Percentiles rank a stretch among this genome's conserved stretches.
Evolutionary conservation across 2,888 invertebrate species (phyloP).

Genomic region (Hyles lineata): DNA sequence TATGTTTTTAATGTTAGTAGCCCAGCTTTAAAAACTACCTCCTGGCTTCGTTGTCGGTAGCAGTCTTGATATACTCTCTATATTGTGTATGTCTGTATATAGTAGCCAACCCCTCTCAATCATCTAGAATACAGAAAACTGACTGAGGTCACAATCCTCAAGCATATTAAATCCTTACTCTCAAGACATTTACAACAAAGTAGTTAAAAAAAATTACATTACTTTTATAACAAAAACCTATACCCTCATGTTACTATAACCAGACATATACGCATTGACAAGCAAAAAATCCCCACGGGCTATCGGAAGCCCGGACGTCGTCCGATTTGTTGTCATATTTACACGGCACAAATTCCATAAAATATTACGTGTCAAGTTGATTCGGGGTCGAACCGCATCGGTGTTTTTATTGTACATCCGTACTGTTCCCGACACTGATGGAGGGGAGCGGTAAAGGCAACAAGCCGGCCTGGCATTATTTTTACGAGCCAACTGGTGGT

Average conservation of each 20-base stretch:
- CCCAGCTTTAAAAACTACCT: too few species aligned
- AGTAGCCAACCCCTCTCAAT: too few species aligned
- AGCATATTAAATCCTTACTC: too few species aligned
- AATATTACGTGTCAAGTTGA: slow-evolving; percentile 19
- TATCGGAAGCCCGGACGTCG: not conserved
- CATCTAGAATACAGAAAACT: too few species aligned
- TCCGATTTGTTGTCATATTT: not conserved
- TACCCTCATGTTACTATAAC: not conserved
- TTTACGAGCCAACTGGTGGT: slow-evolving; percentile 44
- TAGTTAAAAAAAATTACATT: too few species aligned
- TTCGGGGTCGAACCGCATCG: slow-evolving; percentile 15
- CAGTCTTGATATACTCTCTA: too few species aligned
- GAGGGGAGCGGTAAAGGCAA: slow-evolving; percentile 28
- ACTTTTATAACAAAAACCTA: not conserved
- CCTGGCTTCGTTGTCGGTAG: too few species aligned
- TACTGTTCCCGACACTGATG: not conserved
- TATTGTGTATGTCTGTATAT: too few species aligned
- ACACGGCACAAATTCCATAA: slow-evolving; percentile 5
- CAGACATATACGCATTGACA: not conserved
- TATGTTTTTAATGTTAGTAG: too few species aligned
- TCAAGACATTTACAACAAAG: too few species aligned
- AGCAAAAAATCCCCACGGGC: not conserved
- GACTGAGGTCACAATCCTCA: too few species aligned
- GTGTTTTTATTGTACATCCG: not conserved
- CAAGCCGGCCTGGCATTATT: slow-evolving; percentile 41